Evolutionary conservation across 2,113 vertebrate species (phyloP), one percentile per base, ranked within the genome.

Genomic region (Murina feae): DNA sequence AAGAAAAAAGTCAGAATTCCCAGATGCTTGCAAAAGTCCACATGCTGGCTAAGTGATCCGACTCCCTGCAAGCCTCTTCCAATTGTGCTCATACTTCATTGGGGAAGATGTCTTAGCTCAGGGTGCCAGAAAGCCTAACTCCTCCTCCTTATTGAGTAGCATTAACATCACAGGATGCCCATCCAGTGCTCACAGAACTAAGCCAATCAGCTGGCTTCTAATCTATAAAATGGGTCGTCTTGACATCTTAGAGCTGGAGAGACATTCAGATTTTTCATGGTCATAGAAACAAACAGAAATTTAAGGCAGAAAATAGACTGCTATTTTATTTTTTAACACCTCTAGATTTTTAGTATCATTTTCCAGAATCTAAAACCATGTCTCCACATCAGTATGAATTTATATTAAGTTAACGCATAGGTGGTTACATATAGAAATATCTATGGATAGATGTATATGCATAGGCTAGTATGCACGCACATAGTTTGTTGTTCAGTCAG

Each of bases 1-100:
- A 89, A 95, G 53, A 90, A 42, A 90, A 42, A 95, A 90, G 80
- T 95, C 75, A 97, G 78, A 87, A 87, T 60, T 63, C 47, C 53
- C 44, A 89, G 75, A 72, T 32, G 51, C 35, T 9, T 90, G 28
- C 44, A 74, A 6, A 85, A 85, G 49, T 47, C 55, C n/a, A 55
- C 5, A 32, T 65, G 23, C 47, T 66, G 6, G n/a, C 6, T 35
- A 63, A 74, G 18, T 30, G 47, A 37, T 32, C 25, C 35, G 23
- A 80, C 35, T 72, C 35, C 76, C 49, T 86, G 58, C 75, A 63
- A 95, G 66, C 69, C 49, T 74, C 83, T 14, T 88, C 76, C 47
- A 18, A 23, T 0, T 49, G 30, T 58, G 39, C 6, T 68, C 69
- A 49, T 10, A 3, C 6, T 44, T 69, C 55, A 25, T 0, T 39